Evolutionary conservation across 2,888 invertebrate genomes (phyloP), one percentile per base, ranked within the genome.

Genomic region (Penaeus monodon): DNA sequence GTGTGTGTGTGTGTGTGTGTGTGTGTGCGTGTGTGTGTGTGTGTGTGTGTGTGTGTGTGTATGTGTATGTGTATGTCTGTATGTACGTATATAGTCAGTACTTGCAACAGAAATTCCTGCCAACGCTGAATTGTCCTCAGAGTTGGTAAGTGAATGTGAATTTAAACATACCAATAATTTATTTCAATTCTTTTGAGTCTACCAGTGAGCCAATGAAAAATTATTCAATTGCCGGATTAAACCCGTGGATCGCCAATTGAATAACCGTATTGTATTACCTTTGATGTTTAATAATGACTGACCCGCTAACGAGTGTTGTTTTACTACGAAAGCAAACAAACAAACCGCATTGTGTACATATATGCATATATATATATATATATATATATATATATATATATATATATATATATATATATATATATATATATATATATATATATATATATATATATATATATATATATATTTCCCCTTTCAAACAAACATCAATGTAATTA

Each of bases 1-100:
- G 78, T 77, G 22, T 57, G 7, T 78, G 49, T 78, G 49, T 78
- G 49, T 78, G 44, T 77, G 44, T 49, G 44, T 49, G 44, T 49
- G 44, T 49, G 44, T 49, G 44, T 49, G 44, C 8, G 49, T 63
- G 17, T 78, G 4, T 78, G 8, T 78, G 24, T 78, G 24, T 78
- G 24, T 77, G 4, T 44, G 65, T 65, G 20, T 80, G 65, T 65
- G 65, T 80, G 65, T 80, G 7, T 65, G 65, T 65, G 65, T 65
- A 80, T 65, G 65, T 80, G 65, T 80, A 65, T 80, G 3, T 80
- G 65, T 65, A 80, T 80, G 65, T 80, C 8, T 65, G 29, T 80
- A 65, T 80, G 29, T 80, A 65, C 65, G 29, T 33, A 80, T 80
- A 80, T 80, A 65, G 49, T 49, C n/a, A 24, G 49, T 77, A 24